phyloP scores from a whole-genome alignment of 1,140 invertebrate species.

The Periplaneta americana region DNA sequence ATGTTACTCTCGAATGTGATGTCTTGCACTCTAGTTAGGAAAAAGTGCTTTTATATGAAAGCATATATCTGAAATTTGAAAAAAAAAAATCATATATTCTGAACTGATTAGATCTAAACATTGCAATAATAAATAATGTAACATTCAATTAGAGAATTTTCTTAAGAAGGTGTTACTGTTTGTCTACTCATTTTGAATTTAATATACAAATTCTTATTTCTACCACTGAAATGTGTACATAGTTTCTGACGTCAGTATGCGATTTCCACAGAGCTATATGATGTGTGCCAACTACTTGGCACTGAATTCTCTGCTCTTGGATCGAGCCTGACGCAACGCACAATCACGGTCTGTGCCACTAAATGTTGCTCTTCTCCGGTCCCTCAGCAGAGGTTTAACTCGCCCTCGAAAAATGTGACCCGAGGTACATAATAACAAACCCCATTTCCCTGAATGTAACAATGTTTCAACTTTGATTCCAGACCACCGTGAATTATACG shows the following conservation, averaged over 20 bases:
- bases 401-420: constrained; percentile 1
- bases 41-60: too few relatives aligned
- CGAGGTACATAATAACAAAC: constrained; percentile 7
- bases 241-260: background rate
- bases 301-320: constrained; percentile 30
- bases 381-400: background rate
- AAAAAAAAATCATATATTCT: too few relatives aligned
- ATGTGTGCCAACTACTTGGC: constrained; percentile 40
- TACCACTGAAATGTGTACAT: background rate
- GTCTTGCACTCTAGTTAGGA: too few relatives aligned
- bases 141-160: too few relatives aligned
- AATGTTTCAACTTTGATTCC: background rate
- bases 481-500: too few relatives aligned
- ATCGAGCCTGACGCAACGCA: constrained; percentile 18
- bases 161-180: background rate
- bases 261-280: constrained; percentile 39
- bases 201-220: background rate
- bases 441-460: constrained; percentile 1
- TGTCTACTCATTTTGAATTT: background rate
- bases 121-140: too few relatives aligned
- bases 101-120: too few relatives aligned
- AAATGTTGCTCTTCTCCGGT: constrained; percentile 11
- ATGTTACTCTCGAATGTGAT: too few relatives aligned
- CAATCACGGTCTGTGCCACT: constrained; percentile 7
- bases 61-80: too few relatives aligned